These are phyloP conservation scores for Maccullochella peelii DNA, from an alignment of 2,113 vertebrate species.

Conservation along the genomic window DNA sequence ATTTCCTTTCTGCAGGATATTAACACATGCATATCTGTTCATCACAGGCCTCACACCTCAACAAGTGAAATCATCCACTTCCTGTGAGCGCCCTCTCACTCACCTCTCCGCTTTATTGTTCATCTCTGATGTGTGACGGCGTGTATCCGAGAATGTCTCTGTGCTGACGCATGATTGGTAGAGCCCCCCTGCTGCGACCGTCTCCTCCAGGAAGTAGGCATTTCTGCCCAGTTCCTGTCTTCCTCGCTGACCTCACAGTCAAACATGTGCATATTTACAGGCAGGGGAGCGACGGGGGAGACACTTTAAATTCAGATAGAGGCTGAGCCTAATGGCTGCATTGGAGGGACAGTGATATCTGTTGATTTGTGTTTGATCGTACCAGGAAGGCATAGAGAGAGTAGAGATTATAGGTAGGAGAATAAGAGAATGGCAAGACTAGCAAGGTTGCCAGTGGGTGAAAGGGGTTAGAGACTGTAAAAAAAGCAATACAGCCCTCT, in stretches of 20 bases:
- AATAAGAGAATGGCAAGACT: conserved; percentile 39
- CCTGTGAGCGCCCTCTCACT: conserved; percentile 69
- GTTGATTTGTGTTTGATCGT: conserved; percentile 72
- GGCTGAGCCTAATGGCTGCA: conserved; percentile 78
- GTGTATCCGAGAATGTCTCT: conserved; percentile 63
- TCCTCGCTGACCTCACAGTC: conserved; percentile 76
- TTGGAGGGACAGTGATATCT: conserved; percentile 77
- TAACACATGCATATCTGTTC: conserved; percentile 67
- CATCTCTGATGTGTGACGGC: conserved; percentile 78
- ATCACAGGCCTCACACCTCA: conserved; percentile 57
- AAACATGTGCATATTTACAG: conserved; percentile 85
- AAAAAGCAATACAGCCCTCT: conserved; percentile 2
- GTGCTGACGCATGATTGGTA: conserved; percentile 73
- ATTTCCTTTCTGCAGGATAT: conserved; percentile 72
- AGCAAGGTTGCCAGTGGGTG: conserved; percentile 17
- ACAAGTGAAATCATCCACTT: conserved; percentile 72
- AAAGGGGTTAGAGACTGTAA: conserved; percentile 25
- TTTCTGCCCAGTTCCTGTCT: conserved; percentile 70
- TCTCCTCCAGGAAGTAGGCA: conserved; percentile 73
- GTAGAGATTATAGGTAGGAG: conserved; percentile 45
- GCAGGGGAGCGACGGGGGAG: conserved; percentile 55
- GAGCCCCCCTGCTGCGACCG: conserved; percentile 42
- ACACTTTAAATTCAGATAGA: conserved; percentile 75
- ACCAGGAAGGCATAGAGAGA: conserved; percentile 59
- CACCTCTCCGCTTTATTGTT: conserved; percentile 74